These are phyloP conservation scores for Vombatus ursinus DNA, from an alignment of 2,113 vertebrate species.

Conservation along the genomic window DNA sequence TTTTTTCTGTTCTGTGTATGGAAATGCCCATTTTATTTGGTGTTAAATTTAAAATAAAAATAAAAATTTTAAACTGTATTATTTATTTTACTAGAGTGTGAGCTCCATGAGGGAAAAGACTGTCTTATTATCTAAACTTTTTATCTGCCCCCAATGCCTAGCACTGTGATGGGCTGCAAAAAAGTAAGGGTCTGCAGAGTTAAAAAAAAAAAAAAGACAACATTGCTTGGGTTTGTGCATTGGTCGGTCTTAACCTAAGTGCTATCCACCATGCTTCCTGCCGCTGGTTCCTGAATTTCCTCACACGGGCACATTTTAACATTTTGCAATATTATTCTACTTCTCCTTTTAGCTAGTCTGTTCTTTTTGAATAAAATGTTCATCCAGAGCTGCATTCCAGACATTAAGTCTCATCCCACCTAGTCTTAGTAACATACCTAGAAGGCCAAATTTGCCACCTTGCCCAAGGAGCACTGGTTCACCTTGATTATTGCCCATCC, in stretches of 20 bases:
- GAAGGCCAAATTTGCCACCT: background rate
- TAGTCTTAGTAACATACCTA: background rate
- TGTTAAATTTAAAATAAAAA: background rate
- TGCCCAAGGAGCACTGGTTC: background rate
- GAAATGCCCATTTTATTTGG: background rate
- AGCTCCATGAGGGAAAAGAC: background rate
- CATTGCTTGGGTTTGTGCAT: background rate
- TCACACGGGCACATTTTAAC: background rate
- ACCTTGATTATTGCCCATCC: background rate
- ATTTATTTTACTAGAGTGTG: background rate
- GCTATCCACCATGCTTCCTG: background rate
- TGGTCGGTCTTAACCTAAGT: background rate
- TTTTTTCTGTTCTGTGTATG: background rate
- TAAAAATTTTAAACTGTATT: background rate
- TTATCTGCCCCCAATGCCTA: background rate
- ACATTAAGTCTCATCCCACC: background rate
- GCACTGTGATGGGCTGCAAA: background rate
- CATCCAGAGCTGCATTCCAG: background rate
- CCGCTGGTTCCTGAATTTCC: background rate
- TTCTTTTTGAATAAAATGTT: background rate
- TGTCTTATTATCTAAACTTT: background rate
- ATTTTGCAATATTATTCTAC: background rate
- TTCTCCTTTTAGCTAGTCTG: background rate
- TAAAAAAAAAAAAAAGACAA: background rate
- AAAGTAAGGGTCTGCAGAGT: background rate